phyloP scores from a whole-genome alignment of 2,888 invertebrate genomes.

The Lithosia quadra region DNA sequence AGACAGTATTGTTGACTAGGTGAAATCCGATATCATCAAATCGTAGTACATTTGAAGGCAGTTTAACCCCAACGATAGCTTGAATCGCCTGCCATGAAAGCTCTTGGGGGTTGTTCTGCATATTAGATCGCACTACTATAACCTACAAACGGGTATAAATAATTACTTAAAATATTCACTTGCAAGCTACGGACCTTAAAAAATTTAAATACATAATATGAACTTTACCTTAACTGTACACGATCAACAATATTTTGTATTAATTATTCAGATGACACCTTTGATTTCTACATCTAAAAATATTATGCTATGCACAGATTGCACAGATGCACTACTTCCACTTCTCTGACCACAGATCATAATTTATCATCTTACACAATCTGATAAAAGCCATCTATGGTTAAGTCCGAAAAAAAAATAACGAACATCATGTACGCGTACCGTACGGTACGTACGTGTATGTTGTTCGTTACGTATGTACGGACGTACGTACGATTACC shows the following conservation, averaged over 20 bases:
- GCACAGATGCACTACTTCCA: slow-evolving; percentile 12
- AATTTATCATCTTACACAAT: not conserved
- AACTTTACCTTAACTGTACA: slow-evolving; percentile 79
- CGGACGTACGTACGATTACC: too few species aligned
- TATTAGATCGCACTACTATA: slow-evolving; percentile 86
- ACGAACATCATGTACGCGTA: too few species aligned
- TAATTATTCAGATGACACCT: slow-evolving; percentile 79
- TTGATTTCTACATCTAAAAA: slow-evolving; percentile 87
- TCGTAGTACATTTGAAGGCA: slow-evolving; percentile 84
- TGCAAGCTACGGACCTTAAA: slow-evolving; percentile 42
- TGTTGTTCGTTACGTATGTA: too few species aligned
- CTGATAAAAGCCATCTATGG: too few species aligned
- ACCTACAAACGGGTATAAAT: slow-evolving; percentile 85
- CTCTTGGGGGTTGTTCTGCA: slow-evolving; percentile 88
- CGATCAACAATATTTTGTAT: slow-evolving; percentile 68
- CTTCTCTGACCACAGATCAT: slow-evolving; percentile 6
- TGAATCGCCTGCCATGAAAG: slow-evolving; percentile 88
- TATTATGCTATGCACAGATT: slow-evolving; percentile 66
- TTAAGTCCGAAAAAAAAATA: too few species aligned
- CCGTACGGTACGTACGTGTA: too few species aligned
- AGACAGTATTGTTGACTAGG: slow-evolving; percentile 79
- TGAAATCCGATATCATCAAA: slow-evolving; percentile 86
- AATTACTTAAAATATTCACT: slow-evolving; percentile 72
- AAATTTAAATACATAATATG: slow-evolving; percentile 44
- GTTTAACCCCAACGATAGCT: slow-evolving; percentile 86